phyloP scores from a whole-genome alignment of 2,797 vertebrate genomes.

The Decapterus maruadsi region DNA sequence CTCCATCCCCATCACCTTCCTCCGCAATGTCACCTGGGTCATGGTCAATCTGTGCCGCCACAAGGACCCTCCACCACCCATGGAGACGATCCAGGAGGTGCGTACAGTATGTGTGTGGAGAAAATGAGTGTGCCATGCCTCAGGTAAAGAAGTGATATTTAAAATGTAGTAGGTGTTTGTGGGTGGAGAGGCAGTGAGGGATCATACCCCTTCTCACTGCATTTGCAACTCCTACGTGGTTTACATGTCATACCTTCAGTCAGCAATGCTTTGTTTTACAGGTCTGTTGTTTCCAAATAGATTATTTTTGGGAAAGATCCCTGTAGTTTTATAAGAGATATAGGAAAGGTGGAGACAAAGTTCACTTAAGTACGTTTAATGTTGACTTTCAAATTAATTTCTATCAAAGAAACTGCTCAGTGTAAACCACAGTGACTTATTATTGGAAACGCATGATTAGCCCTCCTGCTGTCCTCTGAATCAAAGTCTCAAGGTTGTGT shows the following conservation, averaged over 20 bases:
- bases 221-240: background rate
- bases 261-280: background rate
- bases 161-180: background rate
- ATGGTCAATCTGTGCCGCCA: slow-evolving; percentile 99
- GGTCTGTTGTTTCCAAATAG: background rate
- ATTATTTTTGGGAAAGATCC: background rate
- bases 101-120: slow-evolving; percentile 5
- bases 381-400: background rate
- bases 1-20: slow-evolving; percentile 99
- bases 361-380: background rate
- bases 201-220: background rate
- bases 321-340: background rate
- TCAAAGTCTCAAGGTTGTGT: too few relatives aligned
- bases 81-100: slow-evolving; percentile 99
- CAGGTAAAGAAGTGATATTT: background rate
- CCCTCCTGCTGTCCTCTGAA: too few relatives aligned
- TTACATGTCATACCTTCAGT: background rate
- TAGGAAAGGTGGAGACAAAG: background rate
- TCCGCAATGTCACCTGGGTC: slow-evolving; percentile 99
- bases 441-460: background rate
- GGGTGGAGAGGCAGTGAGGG: background rate
- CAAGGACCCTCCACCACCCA: slow-evolving; percentile 99
- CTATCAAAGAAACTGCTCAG: background rate
- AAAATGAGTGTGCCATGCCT: background rate
- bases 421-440: background rate